Percentiles rank a stretch among this genome's conserved stretches.
Evolutionary conservation across 2,888 invertebrate species (phyloP).

Genomic region (Neuroscelio doddi): DNA sequence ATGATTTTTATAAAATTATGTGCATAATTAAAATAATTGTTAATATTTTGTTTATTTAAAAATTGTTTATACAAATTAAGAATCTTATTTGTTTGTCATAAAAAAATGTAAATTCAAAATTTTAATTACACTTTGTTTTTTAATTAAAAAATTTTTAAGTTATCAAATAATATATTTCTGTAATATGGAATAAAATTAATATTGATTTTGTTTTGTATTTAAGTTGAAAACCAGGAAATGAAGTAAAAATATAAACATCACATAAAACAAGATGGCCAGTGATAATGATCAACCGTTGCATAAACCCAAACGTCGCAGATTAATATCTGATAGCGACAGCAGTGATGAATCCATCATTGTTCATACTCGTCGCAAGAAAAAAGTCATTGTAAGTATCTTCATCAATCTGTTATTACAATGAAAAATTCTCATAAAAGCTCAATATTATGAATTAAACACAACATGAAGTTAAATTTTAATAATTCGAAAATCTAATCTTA

Average conservation of each 20-base stretch:
- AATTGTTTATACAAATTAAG: no score
- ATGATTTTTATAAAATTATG: no score
- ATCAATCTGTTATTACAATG: no score
- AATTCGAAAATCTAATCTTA: no score
- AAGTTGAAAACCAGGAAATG: constrained; percentile 35
- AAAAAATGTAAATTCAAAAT: no score
- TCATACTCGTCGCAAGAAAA: constrained; percentile 56
- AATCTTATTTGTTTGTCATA: no score
- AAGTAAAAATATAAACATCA: constrained; percentile 49
- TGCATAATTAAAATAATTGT: no score
- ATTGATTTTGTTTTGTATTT: neutral
- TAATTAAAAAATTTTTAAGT: no score
- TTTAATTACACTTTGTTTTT: no score
- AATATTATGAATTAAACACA: constrained; percentile 1
- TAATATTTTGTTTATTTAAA: no score
- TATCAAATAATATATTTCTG: no score
- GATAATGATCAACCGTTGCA: constrained; percentile 53
- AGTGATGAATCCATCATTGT: constrained; percentile 63
- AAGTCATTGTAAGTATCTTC: constrained; percentile 60
- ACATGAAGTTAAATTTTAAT: neutral
- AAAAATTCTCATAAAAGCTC: constrained; percentile 9
- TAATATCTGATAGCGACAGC: constrained; percentile 62
- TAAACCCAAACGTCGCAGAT: constrained; percentile 52
- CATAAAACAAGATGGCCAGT: constrained; percentile 67
- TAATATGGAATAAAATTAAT: no score